A percentile compares a stretch with the other conserved stretches of the same genome.
These are phyloP conservation scores for Anguilla rostrata DNA, from an alignment of 2,113 vertebrate genomes.

Conservation along the genomic window DNA sequence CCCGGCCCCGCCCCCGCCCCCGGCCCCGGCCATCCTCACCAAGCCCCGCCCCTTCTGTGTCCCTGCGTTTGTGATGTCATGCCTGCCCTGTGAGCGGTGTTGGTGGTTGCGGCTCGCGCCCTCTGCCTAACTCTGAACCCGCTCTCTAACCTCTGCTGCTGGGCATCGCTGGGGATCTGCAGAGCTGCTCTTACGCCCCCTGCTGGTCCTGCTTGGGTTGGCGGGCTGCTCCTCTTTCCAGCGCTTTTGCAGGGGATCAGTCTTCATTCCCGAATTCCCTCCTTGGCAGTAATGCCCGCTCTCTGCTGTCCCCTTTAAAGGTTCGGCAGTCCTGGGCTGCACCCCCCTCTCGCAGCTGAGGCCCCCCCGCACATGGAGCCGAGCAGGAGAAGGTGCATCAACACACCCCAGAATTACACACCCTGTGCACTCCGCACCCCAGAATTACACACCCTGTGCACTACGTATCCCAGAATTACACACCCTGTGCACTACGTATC, in stretches of 20 bases:
- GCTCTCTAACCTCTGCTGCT: not conserved
- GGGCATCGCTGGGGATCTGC: not conserved
- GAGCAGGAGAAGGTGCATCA: slow-evolving; percentile 49
- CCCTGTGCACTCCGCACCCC: no score
- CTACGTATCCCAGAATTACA: no score
- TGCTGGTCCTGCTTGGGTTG: no score
- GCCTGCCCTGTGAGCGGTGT: not conserved
- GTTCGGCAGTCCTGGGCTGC: slow-evolving; percentile 38
- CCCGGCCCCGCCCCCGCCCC: not conserved
- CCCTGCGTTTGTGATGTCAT: no score
- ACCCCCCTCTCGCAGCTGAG: slow-evolving; percentile 16
- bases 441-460: not conserved
- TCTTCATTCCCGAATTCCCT: not conserved
- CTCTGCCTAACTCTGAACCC: not conserved
- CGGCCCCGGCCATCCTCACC: not conserved
- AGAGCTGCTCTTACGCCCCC: not conserved
- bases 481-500: no score
- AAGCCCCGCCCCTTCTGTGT: not conserved
- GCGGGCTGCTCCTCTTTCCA: not conserved
- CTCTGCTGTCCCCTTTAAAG: slow-evolving; percentile 38
- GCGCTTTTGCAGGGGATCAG: not conserved
- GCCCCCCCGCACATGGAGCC: slow-evolving; percentile 21
- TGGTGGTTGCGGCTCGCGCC: not conserved
- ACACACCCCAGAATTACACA: not conserved
- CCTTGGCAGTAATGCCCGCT: not conserved